A percentile compares a stretch with the other conserved stretches of the same genome.
These are phyloP conservation scores for Archips xylosteana DNA, from an alignment of 2,888 invertebrate genomes.

Conservation along the genomic window DNA sequence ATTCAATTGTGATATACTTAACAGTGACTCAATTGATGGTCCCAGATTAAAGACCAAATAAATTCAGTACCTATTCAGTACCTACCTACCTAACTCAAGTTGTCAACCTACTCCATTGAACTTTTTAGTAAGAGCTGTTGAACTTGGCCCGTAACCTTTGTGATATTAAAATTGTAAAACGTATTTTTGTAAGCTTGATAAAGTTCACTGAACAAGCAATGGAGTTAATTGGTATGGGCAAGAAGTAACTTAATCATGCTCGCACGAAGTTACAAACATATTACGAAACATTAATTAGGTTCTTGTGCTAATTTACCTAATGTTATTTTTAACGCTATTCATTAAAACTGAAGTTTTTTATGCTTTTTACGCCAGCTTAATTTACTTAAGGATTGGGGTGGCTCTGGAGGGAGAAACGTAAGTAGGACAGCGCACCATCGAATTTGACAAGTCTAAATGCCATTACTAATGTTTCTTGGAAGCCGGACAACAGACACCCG, in stretches of 20 bases:
- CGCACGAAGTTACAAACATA: neutral
- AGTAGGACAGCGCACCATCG: conserved; percentile 64
- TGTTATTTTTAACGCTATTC: neutral
- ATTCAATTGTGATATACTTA: conserved; percentile 26
- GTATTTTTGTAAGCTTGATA: neutral
- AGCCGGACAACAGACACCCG: conserved; percentile 72
- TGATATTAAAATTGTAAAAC: conserved; percentile 43
- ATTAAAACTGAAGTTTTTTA: neutral
- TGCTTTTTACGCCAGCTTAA: neutral
- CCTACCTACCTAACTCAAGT: conserved; percentile 44
- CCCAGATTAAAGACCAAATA: conserved; percentile 24
- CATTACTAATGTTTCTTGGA: conserved; percentile 70
- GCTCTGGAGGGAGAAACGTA: conserved; percentile 45
- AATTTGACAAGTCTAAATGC: conserved; percentile 69
- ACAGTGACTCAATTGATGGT: conserved; percentile 13
- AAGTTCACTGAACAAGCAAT: conserved; percentile 3
- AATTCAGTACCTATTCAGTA: conserved; percentile 1
- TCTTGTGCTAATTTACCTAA: neutral
- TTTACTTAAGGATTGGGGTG: conserved; percentile 31
- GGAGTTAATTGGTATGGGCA: neutral
- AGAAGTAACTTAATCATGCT: neutral
- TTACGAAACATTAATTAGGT: neutral
- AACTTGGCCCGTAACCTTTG: conserved; percentile 68
- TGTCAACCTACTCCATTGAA: conserved; percentile 40
- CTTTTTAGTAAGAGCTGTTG: conserved; percentile 59